Base-by-base conservation (phyloP, 2,888 invertebrate genomes). In the Ennomos erosarius region DNA sequence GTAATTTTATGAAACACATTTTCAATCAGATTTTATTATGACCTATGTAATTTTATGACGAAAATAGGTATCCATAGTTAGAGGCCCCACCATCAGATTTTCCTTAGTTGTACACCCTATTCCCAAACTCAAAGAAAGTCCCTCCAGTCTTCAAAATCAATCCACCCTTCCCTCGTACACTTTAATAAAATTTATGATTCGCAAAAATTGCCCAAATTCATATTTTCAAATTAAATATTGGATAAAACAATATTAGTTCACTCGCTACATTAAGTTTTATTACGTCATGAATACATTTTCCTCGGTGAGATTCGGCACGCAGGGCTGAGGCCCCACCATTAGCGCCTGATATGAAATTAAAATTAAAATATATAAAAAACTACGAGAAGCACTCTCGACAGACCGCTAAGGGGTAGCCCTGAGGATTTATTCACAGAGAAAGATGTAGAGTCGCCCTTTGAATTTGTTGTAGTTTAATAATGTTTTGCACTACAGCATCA, bases 181-280 rank as follows among this genome's bases (percentile, higher is more conserved):
- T 56, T 46, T 70, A 79, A 84, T 80, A 84, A 87, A 90, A 81
- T 87, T 88, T 85, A 90, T 88, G 87, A 81, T 76, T 82, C 86
- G 88, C 81, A 79, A 88, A 87, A 89, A 84, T 87, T 84, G 78
- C 69, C 71, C 69, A 78, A 85, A 87, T 82, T 83, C 70, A 81
- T 82, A 81, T 88, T 87, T 84, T 68, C 82, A 88, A 87, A 85
- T 89, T 90, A 90, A 91, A 90, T 88, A 91, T 92, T 88, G 87
- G 84, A 88, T 91, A 88, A 91, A 82, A 92, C 92, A 91, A 92
- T 92, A 91, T 92, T 91, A 91, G 90, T 90, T 91, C 91, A 90
- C 80, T 87, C 90, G 91, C 84, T 87, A 90, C 92, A 92, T 92
- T 91, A 85, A 85, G 82, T 89, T 91, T 92, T 88, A 92, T 91